Evolutionary conservation across 2,113 vertebrate genomes (phyloP).

Genomic region (Clinocottus analis): DNA sequence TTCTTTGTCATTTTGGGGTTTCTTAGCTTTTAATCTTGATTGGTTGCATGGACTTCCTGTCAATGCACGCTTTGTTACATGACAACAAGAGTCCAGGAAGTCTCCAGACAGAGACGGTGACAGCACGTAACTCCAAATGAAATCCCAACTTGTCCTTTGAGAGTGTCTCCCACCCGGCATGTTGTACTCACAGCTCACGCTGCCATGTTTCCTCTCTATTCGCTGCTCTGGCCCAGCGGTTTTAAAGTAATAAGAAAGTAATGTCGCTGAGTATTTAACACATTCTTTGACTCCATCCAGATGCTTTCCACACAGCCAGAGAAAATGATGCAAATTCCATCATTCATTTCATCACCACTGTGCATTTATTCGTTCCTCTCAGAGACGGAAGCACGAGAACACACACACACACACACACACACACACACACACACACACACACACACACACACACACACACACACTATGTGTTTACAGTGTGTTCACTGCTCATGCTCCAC

Average conservation of each 20-base stretch:
- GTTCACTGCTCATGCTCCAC: background rate
- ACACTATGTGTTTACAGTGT: no score
- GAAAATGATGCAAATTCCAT: no score
- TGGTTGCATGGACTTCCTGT: no score
- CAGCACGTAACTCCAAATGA: no score
- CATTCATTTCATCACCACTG: background rate
- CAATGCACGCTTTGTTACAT: no score
- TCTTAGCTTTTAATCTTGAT: background rate
- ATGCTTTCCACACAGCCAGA: background rate
- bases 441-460: background rate
- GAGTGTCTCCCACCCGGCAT: no score
- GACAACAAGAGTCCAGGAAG: no score
- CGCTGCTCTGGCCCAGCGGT: background rate
- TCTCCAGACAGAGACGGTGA: no score
- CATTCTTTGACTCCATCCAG: constrained; percentile 7
- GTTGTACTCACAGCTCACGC: background rate
- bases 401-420: background rate
- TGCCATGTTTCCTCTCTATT: background rate
- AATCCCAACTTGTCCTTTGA: no score
- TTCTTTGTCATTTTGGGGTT: no score
- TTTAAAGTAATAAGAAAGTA: no score
- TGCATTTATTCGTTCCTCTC: background rate
- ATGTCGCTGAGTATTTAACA: constrained; percentile 4
- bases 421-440: background rate
- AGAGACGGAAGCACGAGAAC: background rate